Base-by-base conservation (phyloP, 2,888 invertebrate species). In the Lissonota sp. region DNA sequence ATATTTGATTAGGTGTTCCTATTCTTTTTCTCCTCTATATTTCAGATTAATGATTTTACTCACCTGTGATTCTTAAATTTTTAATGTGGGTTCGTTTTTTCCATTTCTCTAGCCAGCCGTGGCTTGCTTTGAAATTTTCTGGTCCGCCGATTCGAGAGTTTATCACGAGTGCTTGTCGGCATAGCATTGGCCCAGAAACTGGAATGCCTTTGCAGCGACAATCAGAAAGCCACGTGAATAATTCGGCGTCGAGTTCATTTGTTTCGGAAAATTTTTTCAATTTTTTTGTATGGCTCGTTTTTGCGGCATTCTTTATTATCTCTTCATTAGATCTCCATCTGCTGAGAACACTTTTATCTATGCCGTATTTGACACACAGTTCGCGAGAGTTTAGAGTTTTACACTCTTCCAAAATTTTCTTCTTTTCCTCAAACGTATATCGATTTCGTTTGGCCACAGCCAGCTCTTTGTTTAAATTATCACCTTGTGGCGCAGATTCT, bases 91-190 rank as follows among this genome's bases (percentile, higher is more conserved):
- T 79, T 69, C 67, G 79, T 67, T 14, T 69, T 26, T 74, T 79
- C 79, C 73, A 79, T 79, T 73, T 79, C n/a, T 79, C 79, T 44
- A 79, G 63, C 73, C 79, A 74, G 12, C 73, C 73, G 46, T 73
- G 60, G 57, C 79, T 73, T 40, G 79, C 73, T 79, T 73, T 79
- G 69, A 79, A 79, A 37, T 73, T 63, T 57, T 69, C 46, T 44
- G 73, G 57, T 66, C 73, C 79, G 14, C 66, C 71, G 53, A 78
- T 72, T 58, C 66, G 39, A 44, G 78, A 66, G 66, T 78, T 78
- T 46, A 79, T 74, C 12, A 74, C 44, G 39, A 79, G 73, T 55
- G 73, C 79, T 79, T 79, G 73, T 73, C 62, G 73, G 26, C 69
- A 69, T 67, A 79, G 16, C 79, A 79, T 69, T 62, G 69, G 73